Evolutionary conservation across 2,888 invertebrate species (phyloP).

Genomic region (Linyphia triangularis): DNA sequence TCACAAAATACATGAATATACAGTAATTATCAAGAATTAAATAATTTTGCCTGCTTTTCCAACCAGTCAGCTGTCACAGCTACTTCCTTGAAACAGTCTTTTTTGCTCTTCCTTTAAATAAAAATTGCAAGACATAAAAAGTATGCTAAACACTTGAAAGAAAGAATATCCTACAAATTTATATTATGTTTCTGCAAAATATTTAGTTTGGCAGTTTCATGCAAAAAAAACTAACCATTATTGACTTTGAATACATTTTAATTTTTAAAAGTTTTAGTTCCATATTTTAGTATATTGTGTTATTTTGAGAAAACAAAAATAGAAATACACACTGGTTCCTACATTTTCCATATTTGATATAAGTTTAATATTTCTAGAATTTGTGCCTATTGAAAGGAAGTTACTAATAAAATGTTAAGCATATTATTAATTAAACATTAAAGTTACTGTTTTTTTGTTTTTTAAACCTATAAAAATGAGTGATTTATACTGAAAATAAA

Average conservation of each 20-base stretch:
- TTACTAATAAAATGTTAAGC: too few species aligned
- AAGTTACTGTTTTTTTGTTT: too few species aligned
- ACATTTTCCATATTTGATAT: too few species aligned
- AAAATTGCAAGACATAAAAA: not conserved
- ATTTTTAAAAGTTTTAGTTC: not conserved
- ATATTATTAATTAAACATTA: too few species aligned
- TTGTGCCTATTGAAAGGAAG: too few species aligned
- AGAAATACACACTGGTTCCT: too few species aligned
- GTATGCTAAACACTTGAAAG: not conserved
- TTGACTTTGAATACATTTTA: not conserved
- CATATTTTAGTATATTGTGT: not conserved
- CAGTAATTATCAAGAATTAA: slow-evolving; percentile 4
- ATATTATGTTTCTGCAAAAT: too few species aligned
- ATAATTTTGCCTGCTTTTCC: slow-evolving; percentile 27
- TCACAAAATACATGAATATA: too few species aligned
- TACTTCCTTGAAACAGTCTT: slow-evolving; percentile 22
- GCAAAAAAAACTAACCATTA: not conserved
- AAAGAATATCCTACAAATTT: not conserved
- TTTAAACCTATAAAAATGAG: too few species aligned
- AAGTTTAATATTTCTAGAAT: too few species aligned
- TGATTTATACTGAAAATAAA: too few species aligned
- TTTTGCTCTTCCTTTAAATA: slow-evolving; percentile 9
- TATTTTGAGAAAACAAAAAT: too few species aligned
- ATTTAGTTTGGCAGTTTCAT: not conserved
- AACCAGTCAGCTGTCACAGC: slow-evolving; percentile 42